Percentiles rank a stretch among this genome's conserved stretches.
Evolutionary conservation across 2,888 invertebrate species (phyloP).

Genomic region (Blastobasis adustella): DNA sequence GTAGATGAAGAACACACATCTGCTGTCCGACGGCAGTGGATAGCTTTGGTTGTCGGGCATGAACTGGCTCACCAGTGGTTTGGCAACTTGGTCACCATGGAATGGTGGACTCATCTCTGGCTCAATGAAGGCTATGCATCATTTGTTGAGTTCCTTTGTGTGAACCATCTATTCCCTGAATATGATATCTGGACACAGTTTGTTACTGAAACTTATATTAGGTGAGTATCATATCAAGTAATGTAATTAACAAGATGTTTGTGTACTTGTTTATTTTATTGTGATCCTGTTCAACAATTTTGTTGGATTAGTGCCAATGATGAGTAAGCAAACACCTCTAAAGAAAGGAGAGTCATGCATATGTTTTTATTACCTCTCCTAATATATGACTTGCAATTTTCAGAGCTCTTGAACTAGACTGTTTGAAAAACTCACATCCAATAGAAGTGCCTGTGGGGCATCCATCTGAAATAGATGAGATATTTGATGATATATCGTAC

Average conservation of each 20-base stretch:
- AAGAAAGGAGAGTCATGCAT: constrained; percentile 8
- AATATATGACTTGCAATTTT: constrained; percentile 21
- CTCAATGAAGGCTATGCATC: constrained; percentile 97
- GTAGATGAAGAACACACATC: constrained; percentile 95
- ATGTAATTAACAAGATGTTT: background rate
- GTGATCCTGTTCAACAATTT: background rate
- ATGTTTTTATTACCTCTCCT: background rate
- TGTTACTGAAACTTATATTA: constrained; percentile 89
- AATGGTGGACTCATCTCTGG: constrained; percentile 99
- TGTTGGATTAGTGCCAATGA: constrained; percentile 5
- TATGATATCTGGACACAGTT: constrained; percentile 98
- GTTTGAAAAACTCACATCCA: constrained; percentile 93
- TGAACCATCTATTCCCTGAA: constrained; percentile 93
- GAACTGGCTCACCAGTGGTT: constrained; percentile 99
- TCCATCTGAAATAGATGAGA: constrained; percentile 96
- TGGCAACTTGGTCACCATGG: constrained; percentile 98
- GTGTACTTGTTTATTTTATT: background rate
- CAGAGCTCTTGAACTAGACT: constrained; percentile 89
- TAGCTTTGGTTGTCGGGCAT: constrained; percentile 92
- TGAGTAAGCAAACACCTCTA: constrained; percentile 4
- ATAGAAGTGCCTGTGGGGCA: constrained; percentile 96
- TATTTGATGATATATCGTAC: constrained; percentile 98
- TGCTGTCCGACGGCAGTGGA: constrained; percentile 86
- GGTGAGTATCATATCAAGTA: constrained; percentile 31
- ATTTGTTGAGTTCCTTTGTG: constrained; percentile 96